These are phyloP conservation scores for Amphipoea lucens DNA, from an alignment of 2,888 invertebrate genomes.

Conservation along the genomic window DNA sequence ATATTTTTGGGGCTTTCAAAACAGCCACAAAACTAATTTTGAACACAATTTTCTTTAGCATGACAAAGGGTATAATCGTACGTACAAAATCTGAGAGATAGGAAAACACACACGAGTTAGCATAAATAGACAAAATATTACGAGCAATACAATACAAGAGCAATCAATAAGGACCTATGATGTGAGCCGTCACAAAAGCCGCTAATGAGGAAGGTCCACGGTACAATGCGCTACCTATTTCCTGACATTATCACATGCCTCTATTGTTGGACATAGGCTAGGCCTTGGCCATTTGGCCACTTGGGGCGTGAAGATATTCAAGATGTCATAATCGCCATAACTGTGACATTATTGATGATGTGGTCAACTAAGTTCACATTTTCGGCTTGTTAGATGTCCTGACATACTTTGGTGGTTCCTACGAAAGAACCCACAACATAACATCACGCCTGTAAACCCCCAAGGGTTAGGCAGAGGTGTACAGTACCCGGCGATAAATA, in stretches of 20 bases:
- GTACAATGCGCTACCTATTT: slow-evolving; percentile 55
- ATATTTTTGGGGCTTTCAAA: background rate
- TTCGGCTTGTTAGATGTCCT: background rate
- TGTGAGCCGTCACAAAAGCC: slow-evolving; percentile 48
- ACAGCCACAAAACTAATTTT: background rate
- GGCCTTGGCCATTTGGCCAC: slow-evolving; percentile 15
- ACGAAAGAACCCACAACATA: background rate
- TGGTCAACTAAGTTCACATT: background rate
- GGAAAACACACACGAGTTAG: background rate
- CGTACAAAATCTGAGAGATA: slow-evolving; percentile 1
- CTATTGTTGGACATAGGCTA: slow-evolving; percentile 41
- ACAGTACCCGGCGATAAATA: too few relatives aligned
- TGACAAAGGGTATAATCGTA: slow-evolving; percentile 11
- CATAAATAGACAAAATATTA: slow-evolving; percentile 35
- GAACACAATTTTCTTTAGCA: background rate
- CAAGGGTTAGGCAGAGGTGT: background rate
- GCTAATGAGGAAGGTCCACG: slow-evolving; percentile 57
- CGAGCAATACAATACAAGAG: slow-evolving; percentile 35
- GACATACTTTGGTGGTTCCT: background rate
- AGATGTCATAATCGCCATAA: slow-evolving; percentile 32
- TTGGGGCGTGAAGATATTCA: slow-evolving; percentile 32
- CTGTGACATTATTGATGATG: slow-evolving; percentile 20
- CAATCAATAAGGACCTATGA: slow-evolving; percentile 41
- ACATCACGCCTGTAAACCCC: background rate
- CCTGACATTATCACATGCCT: slow-evolving; percentile 50